Percentiles rank a stretch among this genome's conserved stretches.
phyloP scores from a whole-genome alignment of 2,113 vertebrate species.

The Petromus typicus region DNA sequence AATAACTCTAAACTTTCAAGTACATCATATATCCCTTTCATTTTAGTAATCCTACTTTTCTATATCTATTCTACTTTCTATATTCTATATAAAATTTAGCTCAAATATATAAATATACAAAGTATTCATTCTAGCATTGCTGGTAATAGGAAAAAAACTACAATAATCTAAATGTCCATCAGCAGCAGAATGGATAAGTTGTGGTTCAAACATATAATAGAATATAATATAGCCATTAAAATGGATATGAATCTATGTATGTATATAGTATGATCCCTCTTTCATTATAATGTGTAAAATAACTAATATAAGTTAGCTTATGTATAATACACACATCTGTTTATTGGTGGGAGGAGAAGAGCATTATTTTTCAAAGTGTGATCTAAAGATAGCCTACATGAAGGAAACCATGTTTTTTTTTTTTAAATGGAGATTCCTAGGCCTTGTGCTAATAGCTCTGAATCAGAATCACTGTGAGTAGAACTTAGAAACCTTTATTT shows the following conservation, averaged over 20 bases:
- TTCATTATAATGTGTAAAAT: not conserved
- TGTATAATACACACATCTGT: not conserved
- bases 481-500: slow-evolving; percentile 27
- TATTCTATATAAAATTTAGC: slow-evolving; percentile 21
- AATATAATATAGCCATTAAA: slow-evolving; percentile 54
- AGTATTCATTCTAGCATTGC: slow-evolving; percentile 53
- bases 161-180: slow-evolving; percentile 26
- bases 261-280: not conserved
- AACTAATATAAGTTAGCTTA: not conserved
- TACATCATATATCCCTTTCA: not conserved
- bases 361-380: slow-evolving; percentile 35
- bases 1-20: slow-evolving; percentile 2
- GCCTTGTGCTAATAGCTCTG: not conserved
- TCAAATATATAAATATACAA: slow-evolving; percentile 24
- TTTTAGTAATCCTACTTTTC: not conserved
- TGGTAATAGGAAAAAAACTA: slow-evolving; percentile 23
- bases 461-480: slow-evolving; percentile 21
- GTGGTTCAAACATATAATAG: not conserved
- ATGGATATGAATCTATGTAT: not conserved
- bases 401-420: slow-evolving; percentile 48
- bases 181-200: slow-evolving; percentile 28
- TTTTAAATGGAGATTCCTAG: slow-evolving; percentile 9
- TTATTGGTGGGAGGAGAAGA: not conserved
- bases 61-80: not conserved
- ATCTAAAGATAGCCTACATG: not conserved